phyloP scores from a whole-genome alignment of 2,113 vertebrate genomes.

The Pedionomus torquatus region DNA sequence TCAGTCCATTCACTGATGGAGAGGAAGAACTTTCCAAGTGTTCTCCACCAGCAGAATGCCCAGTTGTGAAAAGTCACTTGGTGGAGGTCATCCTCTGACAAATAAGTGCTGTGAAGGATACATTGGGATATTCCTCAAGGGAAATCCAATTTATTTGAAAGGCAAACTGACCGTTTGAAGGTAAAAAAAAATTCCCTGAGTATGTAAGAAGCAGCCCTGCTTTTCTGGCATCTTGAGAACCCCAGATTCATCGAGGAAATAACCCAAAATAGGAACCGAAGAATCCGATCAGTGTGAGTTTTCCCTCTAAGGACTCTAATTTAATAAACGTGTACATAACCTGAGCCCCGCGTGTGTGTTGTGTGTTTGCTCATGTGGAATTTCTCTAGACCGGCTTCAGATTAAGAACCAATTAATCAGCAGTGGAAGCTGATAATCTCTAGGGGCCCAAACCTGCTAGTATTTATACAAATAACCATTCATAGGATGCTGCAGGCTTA shows the following conservation, averaged over 20 bases:
- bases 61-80: background rate
- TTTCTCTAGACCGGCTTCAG: background rate
- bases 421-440: background rate
- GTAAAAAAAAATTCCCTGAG: background rate
- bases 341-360: accelerated
- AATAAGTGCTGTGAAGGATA: accelerated
- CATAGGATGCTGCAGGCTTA: accelerated
- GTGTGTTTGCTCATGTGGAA: background rate
- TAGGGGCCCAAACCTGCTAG: background rate
- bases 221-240: background rate
- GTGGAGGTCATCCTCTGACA: background rate
- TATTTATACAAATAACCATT: background rate
- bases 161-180: background rate
- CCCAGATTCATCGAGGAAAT: background rate
- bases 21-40: background rate
- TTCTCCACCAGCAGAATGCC: background rate
- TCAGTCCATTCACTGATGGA: accelerated
- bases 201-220: background rate
- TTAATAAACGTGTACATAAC: background rate
- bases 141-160: background rate
- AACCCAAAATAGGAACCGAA: background rate
- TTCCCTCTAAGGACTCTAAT: background rate
- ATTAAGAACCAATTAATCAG: background rate
- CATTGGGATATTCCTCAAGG: background rate
- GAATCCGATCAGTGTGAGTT: background rate